Evolutionary conservation across 1,140 invertebrate species (phyloP).

Genomic region (Drosophila teissieri): DNA sequence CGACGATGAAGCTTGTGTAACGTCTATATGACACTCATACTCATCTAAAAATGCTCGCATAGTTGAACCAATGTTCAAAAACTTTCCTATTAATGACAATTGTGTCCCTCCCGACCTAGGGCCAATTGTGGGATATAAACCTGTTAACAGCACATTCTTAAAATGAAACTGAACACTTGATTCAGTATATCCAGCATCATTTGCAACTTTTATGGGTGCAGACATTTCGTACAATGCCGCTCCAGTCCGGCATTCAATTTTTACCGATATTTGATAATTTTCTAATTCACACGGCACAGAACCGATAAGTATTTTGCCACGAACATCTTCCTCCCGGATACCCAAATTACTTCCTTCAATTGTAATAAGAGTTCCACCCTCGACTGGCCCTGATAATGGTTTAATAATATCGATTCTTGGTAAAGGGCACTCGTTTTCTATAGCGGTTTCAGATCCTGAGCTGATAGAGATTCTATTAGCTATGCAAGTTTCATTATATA

Average conservation of each 20-base stretch:
- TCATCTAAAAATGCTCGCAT: constrained; percentile 95
- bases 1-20: constrained; percentile 94
- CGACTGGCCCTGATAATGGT: constrained; percentile 96
- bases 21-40: constrained; percentile 94
- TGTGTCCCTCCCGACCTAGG: constrained; percentile 97
- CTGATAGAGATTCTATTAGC: constrained; percentile 5
- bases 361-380: constrained; percentile 97
- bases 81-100: constrained; percentile 94
- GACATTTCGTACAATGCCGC: constrained; percentile 90
- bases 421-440: constrained; percentile 93
- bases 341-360: constrained; percentile 98
- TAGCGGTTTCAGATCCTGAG: not conserved
- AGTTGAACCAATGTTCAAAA: constrained; percentile 96
- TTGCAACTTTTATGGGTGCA: constrained; percentile 94
- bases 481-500: constrained; percentile 92
- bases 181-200: constrained; percentile 94
- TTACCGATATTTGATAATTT: constrained; percentile 95
- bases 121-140: constrained; percentile 93
- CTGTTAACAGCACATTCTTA: constrained; percentile 92
- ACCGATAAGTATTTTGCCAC: constrained; percentile 95
- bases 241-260: constrained; percentile 94
- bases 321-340: constrained; percentile 94
- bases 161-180: constrained; percentile 96
- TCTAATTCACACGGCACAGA: constrained; percentile 94
- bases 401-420: constrained; percentile 97